These are phyloP conservation scores for Autographa pulchrina DNA, from an alignment of 2,888 invertebrate species.

Conservation along the genomic window DNA sequence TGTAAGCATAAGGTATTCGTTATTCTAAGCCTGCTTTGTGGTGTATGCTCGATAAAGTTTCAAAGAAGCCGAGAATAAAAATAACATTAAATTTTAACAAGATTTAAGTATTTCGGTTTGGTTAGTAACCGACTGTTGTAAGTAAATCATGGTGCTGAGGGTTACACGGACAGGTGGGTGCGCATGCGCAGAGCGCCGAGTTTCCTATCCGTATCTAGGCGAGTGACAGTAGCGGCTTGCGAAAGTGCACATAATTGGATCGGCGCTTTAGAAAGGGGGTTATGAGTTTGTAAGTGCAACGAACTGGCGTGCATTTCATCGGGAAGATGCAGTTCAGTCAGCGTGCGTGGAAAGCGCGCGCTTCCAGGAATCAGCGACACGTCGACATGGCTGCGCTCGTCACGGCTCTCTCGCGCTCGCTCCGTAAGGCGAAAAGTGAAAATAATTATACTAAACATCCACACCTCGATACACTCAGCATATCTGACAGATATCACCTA, in stretches of 20 bases:
- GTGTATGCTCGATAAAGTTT: constrained; percentile 46
- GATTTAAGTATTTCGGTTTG: constrained; percentile 33
- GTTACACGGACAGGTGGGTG: constrained; percentile 78
- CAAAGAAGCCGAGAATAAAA: constrained; percentile 38
- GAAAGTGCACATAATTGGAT: constrained; percentile 90
- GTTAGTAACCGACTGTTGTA: constrained; percentile 32
- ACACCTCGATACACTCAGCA: constrained; percentile 16
- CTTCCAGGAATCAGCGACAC: constrained; percentile 82
- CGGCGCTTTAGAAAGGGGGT: constrained; percentile 89
- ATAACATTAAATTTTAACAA: constrained; percentile 41
- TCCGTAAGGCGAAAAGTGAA: constrained; percentile 84
- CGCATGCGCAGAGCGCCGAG: constrained; percentile 80
- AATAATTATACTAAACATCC: constrained; percentile 65
- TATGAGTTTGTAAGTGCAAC: constrained; percentile 89
- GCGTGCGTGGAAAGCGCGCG: constrained; percentile 83
- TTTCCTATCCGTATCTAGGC: constrained; percentile 89
- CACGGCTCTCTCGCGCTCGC: constrained; percentile 72
- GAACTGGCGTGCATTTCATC: constrained; percentile 87
- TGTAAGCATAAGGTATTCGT: constrained; percentile 19
- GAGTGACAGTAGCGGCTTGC: constrained; percentile 89
- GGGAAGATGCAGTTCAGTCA: constrained; percentile 84
- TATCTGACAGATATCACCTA: constrained; percentile 5
- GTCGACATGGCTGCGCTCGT: constrained; percentile 61
- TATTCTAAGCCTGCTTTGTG: constrained; percentile 43
- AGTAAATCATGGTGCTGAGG: constrained; percentile 62